Base-by-base conservation (phyloP, 2,888 invertebrate species). In the Ectemnius lituratus region DNA sequence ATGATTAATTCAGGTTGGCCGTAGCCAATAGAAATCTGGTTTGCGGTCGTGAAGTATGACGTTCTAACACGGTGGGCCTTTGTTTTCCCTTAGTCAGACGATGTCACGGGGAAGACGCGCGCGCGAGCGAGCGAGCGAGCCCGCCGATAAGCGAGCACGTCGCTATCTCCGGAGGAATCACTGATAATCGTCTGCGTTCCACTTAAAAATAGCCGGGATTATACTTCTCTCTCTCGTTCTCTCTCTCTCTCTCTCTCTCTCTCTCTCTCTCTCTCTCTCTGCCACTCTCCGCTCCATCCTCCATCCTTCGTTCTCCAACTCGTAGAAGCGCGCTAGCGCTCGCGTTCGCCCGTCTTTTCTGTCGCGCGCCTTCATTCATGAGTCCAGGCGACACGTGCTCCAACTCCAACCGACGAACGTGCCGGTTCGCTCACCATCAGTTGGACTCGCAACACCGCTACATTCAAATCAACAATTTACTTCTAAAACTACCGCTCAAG, bases 191-290 rank as follows among this genome's bases (percentile, higher is more conserved):
- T 82, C 79, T 75, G 70, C 65, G 75, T 64, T 68, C 69, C 73
- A 69, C 69, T 83, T 82, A 83, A 82, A 82, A 82, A 82, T 82
- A 82, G 66, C 73, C 61, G 16, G 49, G 70, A 79, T 80, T 76
- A 79, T 69, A 63, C 62, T 37, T 6, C 37, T 37, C 37, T 37
- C n/a, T n/a, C n/a, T n/a, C n/a, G n/a, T n/a, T n/a, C n/a, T n/a
- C n/a, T n/a, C n/a, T n/a, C n/a, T n/a, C n/a, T n/a, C n/a, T n/a
- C 37, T 37, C 37, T 37, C 37, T 2, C 1, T 37, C 37, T 6
- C 8, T 6, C 8, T 37, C 37, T 37, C 37, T 37, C 6, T 4
- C 8, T 1, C 37, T 37, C 37, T 37, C 4, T 37, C 37, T 37
- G 8, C 8, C 8, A 8, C 37, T 6, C 8, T 6, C 37, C 6